These are phyloP conservation scores for Acyrthosiphon pisum DNA, from an alignment of 1,140 invertebrate species.

Conservation along the genomic window DNA sequence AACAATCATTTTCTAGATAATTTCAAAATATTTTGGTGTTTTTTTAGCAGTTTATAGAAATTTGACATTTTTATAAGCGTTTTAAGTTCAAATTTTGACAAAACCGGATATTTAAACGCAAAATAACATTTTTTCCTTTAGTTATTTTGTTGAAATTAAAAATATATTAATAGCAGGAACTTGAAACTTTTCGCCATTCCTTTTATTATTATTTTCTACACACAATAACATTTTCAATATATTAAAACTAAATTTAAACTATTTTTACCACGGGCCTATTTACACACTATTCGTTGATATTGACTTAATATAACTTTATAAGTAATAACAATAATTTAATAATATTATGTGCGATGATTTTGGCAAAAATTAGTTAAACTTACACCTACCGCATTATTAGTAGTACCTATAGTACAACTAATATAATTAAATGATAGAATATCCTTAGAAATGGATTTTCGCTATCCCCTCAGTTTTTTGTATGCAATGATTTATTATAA, in stretches of 20 bases:
- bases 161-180: neutral
- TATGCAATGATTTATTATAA: too few relatives aligned
- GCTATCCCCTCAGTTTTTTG: neutral
- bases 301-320: neutral
- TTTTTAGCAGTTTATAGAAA: too few relatives aligned
- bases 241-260: neutral
- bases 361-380: neutral
- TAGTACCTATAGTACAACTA: neutral
- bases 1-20: too few relatives aligned
- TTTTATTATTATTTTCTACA: neutral
- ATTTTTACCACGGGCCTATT: neutral
- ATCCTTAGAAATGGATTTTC: rapidly evolving
- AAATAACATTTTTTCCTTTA: too few relatives aligned
- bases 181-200: neutral
- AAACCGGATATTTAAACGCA: too few relatives aligned
- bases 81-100: too few relatives aligned
- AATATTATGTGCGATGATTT: neutral
- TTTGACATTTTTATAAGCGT: too few relatives aligned
- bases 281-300: neutral
- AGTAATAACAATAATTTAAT: neutral
- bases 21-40: too few relatives aligned
- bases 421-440: neutral
- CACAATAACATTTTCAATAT: neutral
- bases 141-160: neutral
- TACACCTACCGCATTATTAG: neutral